phyloP scores from a whole-genome alignment of 2,113 vertebrate species.

The Phylloscopus whistleri region DNA sequence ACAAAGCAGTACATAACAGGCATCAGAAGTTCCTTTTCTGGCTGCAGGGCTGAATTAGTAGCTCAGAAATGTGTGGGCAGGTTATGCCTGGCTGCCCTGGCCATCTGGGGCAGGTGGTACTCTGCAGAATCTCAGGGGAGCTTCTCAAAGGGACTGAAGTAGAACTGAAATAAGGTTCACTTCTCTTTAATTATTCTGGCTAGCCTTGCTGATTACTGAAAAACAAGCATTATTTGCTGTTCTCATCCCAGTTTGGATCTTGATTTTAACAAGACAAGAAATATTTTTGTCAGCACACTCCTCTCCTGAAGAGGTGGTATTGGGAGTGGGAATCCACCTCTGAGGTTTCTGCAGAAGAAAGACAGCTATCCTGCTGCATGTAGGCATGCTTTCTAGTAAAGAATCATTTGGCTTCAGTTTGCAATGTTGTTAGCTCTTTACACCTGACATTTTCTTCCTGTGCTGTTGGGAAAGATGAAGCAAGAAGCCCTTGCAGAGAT shows the following conservation, averaged over 20 bases:
- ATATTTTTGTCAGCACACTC: neutral
- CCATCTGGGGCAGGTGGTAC: neutral
- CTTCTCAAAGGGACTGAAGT: neutral
- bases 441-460: neutral
- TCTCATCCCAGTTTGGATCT: neutral
- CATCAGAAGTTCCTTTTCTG: neutral
- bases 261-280: neutral
- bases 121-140: neutral
- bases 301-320: neutral
- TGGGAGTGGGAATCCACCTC: neutral
- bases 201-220: neutral
- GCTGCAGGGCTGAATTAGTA: neutral
- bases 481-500: no score
- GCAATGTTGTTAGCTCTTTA: slow-evolving; percentile 8
- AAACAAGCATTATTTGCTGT: neutral
- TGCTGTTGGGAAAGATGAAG: no score
- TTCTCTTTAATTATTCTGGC: neutral
- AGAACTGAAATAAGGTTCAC: neutral
- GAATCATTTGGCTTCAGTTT: neutral
- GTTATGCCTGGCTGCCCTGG: neutral
- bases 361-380: neutral
- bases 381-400: neutral
- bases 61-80: neutral
- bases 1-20: neutral
- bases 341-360: neutral